phyloP scores from a whole-genome alignment of 2,888 invertebrate species.

The Liodrosophila aerea region DNA sequence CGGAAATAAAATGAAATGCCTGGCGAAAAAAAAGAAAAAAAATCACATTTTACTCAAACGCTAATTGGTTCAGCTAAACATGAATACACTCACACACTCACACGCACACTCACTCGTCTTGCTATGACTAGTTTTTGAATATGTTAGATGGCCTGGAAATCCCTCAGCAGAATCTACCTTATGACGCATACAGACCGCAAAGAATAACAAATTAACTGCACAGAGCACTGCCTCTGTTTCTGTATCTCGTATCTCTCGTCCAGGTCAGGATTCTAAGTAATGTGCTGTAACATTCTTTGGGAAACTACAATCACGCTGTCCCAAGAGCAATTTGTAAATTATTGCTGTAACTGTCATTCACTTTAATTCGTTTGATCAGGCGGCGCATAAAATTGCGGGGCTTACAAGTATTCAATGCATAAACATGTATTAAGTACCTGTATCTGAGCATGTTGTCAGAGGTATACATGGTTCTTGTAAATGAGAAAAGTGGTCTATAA shows the following conservation, averaged over 20 bases:
- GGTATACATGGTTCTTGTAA: no score
- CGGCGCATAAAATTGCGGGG: no score
- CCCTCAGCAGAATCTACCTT: slow-evolving; percentile 26
- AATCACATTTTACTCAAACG: slow-evolving; percentile 8
- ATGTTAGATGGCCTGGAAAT: slow-evolving; percentile 38
- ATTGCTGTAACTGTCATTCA: slow-evolving; percentile 26
- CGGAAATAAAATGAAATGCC: slow-evolving; percentile 70
- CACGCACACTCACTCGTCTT: neutral
- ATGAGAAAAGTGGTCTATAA: neutral
- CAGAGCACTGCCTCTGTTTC: no score
- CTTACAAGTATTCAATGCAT: no score
- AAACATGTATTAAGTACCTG: slow-evolving; percentile 31
- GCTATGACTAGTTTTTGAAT: slow-evolving; percentile 30
- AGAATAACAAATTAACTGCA: neutral
- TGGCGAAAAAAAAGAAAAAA: slow-evolving; percentile 34
- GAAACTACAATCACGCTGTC: slow-evolving; percentile 14
- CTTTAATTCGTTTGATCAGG: neutral
- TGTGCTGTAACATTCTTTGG: neutral
- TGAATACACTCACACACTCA: slow-evolving; percentile 2
- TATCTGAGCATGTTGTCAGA: neutral
- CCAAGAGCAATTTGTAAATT: slow-evolving; percentile 29
- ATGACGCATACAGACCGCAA: slow-evolving; percentile 33
- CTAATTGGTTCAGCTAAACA: slow-evolving; percentile 49
- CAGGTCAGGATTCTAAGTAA: slow-evolving; percentile 8
- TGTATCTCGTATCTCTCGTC: neutral